Conservation (phyloP, 37 sponge, comb jelly and placozoan genomes). For the Amphimedon queenslandica region DNA sequence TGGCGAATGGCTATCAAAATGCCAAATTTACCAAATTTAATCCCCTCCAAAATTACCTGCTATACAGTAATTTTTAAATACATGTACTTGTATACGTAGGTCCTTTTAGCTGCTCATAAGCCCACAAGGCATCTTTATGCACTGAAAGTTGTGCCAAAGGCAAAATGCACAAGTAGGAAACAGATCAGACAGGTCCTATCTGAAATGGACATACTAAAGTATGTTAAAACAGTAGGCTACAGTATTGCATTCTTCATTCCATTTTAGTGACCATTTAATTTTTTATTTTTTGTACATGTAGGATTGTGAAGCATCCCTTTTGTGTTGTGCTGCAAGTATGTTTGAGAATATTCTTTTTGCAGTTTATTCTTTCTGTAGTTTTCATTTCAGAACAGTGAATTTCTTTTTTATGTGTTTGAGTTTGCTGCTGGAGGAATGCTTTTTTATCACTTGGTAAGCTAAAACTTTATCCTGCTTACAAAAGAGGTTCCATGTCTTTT, state of each 20-base stretch:
- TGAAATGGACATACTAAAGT: constrained; percentile 68
- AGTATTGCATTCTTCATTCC: not conserved
- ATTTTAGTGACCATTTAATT: not conserved
- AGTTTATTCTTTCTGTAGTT: constrained; percentile 18
- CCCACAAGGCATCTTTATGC: constrained; percentile 57
- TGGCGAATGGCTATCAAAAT: too few species aligned
- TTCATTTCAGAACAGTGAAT: constrained; percentile 62
- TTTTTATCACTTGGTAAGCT: constrained; percentile 75
- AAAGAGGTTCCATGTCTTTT: not conserved
- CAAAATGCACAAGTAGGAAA: constrained; percentile 66
- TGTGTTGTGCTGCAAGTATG: constrained; percentile 61
- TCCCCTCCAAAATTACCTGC: not conserved
- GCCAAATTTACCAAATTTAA: too few species aligned
- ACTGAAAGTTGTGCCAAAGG: constrained; percentile 74
- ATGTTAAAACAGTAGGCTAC: constrained; percentile 1
- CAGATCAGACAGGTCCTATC: constrained; percentile 61
- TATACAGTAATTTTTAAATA: not conserved
- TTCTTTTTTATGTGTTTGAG: constrained; percentile 66
- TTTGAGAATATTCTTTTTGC: not conserved
- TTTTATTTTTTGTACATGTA: constrained; percentile 5
- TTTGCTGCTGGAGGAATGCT: constrained; percentile 81
- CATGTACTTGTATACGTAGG: constrained; percentile 12
- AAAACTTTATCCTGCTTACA: not conserved
- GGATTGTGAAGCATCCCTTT: constrained; percentile 59
- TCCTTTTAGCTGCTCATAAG: constrained; percentile 42